Conservation (phyloP, 2,113 vertebrate genomes). For the Opisthocomus hoazin region DNA sequence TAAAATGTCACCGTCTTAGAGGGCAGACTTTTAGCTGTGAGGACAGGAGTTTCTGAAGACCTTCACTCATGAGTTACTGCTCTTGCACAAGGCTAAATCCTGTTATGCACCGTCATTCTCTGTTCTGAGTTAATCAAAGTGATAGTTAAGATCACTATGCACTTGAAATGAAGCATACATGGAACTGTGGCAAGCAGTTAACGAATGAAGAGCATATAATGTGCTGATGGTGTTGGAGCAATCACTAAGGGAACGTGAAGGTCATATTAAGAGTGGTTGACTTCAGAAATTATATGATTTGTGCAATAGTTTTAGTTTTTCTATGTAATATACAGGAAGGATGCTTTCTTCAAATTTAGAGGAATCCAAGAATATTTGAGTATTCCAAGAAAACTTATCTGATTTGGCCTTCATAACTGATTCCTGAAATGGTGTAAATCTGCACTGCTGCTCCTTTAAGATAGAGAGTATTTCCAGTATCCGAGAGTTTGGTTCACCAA, state of each 20-base stretch:
- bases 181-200: background rate
- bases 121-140: background rate
- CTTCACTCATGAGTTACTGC: background rate
- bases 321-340: background rate
- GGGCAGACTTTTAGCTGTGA: background rate
- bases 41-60: background rate
- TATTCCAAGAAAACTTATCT: background rate
- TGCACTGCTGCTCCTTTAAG: background rate
- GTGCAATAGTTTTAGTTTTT: background rate
- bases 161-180: background rate
- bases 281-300: background rate
- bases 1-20: constrained; percentile 11
- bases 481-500: background rate
- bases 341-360: background rate
- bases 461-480: background rate
- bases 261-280: background rate
- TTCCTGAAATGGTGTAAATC: background rate
- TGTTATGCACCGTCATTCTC: background rate
- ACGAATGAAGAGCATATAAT: background rate
- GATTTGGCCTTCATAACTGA: background rate
- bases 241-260: background rate
- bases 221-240: background rate
- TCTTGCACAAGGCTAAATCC: background rate
- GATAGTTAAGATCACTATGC: background rate
- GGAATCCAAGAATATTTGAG: background rate